Evolutionary conservation across 2,888 invertebrate species (phyloP).

Genomic region (Lissocephala sabroskyi): DNA sequence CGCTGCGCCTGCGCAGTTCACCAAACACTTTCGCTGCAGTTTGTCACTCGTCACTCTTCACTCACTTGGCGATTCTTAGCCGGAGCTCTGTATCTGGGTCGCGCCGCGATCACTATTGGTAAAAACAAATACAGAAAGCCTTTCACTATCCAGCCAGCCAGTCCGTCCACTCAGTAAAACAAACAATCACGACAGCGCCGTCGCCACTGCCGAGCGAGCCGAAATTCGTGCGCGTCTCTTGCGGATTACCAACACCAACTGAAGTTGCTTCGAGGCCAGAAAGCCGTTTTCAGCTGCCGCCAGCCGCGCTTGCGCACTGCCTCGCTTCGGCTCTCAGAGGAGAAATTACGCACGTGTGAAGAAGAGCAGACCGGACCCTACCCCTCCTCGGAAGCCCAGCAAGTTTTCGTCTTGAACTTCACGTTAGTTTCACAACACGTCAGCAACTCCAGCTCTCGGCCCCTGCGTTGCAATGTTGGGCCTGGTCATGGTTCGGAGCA

Average conservation of each 20-base stretch:
- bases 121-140: constrained; percentile 6
- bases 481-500: constrained; percentile 21
- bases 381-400: background rate
- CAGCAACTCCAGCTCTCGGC: background rate
- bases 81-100: constrained; percentile 6
- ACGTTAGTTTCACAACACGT: constrained; percentile 7
- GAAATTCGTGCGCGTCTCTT: constrained; percentile 5
- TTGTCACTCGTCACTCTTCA: background rate
- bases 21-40: constrained; percentile 1
- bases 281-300: no score
- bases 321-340: no score
- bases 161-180: background rate
- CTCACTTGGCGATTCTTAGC: constrained; percentile 5
- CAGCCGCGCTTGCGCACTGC: background rate
- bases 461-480: constrained; percentile 8
- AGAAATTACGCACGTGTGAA: constrained; percentile 16
- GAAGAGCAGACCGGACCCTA: background rate
- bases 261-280: no score
- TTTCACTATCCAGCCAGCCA: constrained; percentile 5
- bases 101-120: background rate
- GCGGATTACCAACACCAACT: constrained; percentile 7
- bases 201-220: background rate
- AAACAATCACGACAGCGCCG: background rate
- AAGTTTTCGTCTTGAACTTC: constrained; percentile 12
- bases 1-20: background rate